Conservation (phyloP, 2,113 vertebrate genomes). For the Sciurus niger region DNA sequence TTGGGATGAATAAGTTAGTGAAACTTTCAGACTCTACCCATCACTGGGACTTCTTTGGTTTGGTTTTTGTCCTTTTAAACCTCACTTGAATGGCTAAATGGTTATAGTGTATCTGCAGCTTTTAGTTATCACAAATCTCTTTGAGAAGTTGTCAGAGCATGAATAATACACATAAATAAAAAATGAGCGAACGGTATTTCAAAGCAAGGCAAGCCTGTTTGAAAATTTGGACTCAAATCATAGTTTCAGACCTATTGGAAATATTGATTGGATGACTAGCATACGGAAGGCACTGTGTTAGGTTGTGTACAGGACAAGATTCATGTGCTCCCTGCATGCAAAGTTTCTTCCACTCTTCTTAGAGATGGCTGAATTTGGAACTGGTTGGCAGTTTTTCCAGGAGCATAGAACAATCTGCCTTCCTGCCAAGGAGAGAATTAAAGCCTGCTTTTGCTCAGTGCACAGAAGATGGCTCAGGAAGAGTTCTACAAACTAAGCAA, state of each 20-base stretch:
- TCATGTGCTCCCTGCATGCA: neutral
- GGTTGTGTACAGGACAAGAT: neutral
- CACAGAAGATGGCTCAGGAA: neutral
- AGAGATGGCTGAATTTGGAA: slow-evolving; percentile 4
- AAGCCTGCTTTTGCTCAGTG: neutral
- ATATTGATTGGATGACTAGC: neutral
- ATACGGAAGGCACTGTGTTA: neutral
- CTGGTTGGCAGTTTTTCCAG: neutral
- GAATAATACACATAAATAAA: slow-evolving; percentile 64
- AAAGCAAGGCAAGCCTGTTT: slow-evolving; percentile 59
- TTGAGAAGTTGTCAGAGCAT: slow-evolving; percentile 48
- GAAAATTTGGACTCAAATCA: slow-evolving; percentile 31
- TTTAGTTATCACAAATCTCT: slow-evolving; percentile 63
- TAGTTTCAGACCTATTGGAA: slow-evolving; percentile 60
- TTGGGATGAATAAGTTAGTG: neutral
- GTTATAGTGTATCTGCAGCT: neutral
- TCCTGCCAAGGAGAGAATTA: slow-evolving; percentile 58
- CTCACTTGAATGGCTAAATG: slow-evolving; percentile 42
- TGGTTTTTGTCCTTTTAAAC: neutral
- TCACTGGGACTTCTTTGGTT: neutral
- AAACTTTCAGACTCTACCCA: neutral
- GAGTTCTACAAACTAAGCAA: neutral
- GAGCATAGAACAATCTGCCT: slow-evolving; percentile 26
- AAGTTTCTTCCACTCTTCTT: neutral
- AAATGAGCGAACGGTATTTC: slow-evolving; percentile 66